These are phyloP conservation scores for Hypolimnas misippus DNA, from an alignment of 2,888 invertebrate genomes.

Conservation along the genomic window DNA sequence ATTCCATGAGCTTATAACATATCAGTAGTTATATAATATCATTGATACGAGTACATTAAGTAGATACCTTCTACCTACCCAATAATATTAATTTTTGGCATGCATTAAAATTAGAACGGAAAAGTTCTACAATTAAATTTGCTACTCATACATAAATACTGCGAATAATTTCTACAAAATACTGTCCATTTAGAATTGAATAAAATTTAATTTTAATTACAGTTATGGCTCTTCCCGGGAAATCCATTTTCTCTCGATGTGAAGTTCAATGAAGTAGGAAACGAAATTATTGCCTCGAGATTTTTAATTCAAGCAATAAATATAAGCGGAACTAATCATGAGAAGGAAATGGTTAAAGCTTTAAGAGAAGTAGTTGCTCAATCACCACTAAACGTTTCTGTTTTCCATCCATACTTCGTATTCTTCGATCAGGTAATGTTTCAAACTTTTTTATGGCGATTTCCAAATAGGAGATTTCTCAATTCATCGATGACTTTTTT, in stretches of 20 bases:
- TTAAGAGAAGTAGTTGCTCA: slow-evolving; percentile 89
- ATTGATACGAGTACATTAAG: no score
- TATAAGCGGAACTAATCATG: slow-evolving; percentile 94
- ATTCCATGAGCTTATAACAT: no score
- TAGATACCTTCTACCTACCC: no score
- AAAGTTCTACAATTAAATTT: no score
- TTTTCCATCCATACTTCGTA: slow-evolving; percentile 97
- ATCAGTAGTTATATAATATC: no score
- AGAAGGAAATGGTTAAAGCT: slow-evolving; percentile 95
- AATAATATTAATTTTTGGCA: no score
- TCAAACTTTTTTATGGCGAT: neutral
- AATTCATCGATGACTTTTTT: no score
- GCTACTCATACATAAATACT: no score
- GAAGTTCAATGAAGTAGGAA: slow-evolving; percentile 89
- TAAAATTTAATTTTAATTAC: slow-evolving; percentile 55
- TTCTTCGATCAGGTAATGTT: slow-evolving; percentile 93
- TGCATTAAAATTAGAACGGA: no score
- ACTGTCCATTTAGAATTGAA: no score
- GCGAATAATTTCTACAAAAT: no score
- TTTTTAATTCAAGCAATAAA: slow-evolving; percentile 95
- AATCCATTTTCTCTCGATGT: slow-evolving; percentile 93
- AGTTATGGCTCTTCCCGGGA: slow-evolving; percentile 91
- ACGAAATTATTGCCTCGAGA: slow-evolving; percentile 91
- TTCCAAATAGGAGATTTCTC: no score
- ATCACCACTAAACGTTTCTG: slow-evolving; percentile 92